A percentile compares a stretch with the other conserved stretches of the same genome.
Conservation (phyloP, 2,888 invertebrate genomes). For the Drosophila nr. perissopoda region DNA sequence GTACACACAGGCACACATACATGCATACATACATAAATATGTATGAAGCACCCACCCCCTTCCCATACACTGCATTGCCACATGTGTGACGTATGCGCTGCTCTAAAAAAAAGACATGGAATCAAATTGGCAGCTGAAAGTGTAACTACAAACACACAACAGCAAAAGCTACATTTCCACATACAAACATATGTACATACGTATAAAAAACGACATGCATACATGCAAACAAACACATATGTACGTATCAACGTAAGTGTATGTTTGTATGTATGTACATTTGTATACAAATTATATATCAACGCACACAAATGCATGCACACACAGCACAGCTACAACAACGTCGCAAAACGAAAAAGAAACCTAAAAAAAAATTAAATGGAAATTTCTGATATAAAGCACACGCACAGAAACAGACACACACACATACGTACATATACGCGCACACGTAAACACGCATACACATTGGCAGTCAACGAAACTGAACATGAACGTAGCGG, state of each 20-base stretch:
- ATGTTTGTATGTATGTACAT: constrained; percentile 14
- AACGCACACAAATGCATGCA: constrained; percentile 17
- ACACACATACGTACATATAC: neutral
- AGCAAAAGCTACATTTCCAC: constrained; percentile 39
- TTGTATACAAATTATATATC: constrained; percentile 31
- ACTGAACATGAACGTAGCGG: constrained; percentile 54
- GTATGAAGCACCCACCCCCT: neutral
- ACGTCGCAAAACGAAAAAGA: constrained; percentile 71
- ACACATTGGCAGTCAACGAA: constrained; percentile 44
- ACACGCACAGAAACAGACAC: constrained; percentile 37
- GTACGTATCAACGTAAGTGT: constrained; percentile 7
- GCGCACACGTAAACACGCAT: constrained; percentile 13
- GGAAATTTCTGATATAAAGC: constrained; percentile 80
- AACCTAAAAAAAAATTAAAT: constrained; percentile 79
- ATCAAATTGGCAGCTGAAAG: constrained; percentile 65
- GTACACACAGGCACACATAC: neutral
- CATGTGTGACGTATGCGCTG: constrained; percentile 54
- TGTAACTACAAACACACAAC: constrained; percentile 61
- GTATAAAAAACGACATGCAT: neutral
- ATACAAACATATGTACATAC: neutral
- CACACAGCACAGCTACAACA: constrained; percentile 47
- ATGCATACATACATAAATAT: neutral
- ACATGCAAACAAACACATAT: neutral
- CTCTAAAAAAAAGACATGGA: constrained; percentile 22
- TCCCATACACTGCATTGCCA: constrained; percentile 11